These are phyloP conservation scores for Daboia siamensis DNA, from an alignment of 2,113 vertebrate genomes.

Conservation along the genomic window DNA sequence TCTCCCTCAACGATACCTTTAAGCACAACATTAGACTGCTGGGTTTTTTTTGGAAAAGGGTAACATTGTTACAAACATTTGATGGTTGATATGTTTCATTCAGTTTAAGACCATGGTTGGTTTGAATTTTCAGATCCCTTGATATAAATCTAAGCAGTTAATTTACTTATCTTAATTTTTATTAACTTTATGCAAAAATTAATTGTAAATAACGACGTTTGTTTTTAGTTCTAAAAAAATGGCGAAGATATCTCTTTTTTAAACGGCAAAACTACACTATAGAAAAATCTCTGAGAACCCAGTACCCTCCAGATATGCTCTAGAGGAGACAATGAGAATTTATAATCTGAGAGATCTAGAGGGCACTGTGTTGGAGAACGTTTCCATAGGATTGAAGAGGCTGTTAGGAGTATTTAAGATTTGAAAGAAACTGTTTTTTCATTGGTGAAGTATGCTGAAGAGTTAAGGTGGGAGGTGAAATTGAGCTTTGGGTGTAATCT, in stretches of 20 bases:
- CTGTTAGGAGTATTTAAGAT: neutral
- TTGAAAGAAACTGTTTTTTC: conserved; percentile 19
- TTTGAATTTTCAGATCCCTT: neutral
- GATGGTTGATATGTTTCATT: neutral
- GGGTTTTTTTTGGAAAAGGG: neutral
- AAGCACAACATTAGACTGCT: neutral
- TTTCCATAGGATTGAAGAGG: neutral
- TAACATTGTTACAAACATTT: neutral
- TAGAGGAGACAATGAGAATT: neutral
- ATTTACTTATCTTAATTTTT: neutral
- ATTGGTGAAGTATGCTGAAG: neutral
- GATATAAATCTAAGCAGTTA: neutral
- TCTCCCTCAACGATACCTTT: neutral
- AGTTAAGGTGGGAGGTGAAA: conserved; percentile 17
- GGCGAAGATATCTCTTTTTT: neutral
- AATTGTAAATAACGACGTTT: neutral
- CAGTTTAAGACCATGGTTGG: neutral
- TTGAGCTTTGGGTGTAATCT: neutral
- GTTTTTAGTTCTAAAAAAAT: neutral
- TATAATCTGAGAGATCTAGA: neutral
- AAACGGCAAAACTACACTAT: neutral
- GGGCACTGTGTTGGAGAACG: neutral
- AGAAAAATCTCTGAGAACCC: neutral
- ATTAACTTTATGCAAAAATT: neutral
- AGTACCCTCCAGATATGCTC: neutral